Conservation (phyloP, 2,113 vertebrate species). For the Rafetus swinhoei region DNA sequence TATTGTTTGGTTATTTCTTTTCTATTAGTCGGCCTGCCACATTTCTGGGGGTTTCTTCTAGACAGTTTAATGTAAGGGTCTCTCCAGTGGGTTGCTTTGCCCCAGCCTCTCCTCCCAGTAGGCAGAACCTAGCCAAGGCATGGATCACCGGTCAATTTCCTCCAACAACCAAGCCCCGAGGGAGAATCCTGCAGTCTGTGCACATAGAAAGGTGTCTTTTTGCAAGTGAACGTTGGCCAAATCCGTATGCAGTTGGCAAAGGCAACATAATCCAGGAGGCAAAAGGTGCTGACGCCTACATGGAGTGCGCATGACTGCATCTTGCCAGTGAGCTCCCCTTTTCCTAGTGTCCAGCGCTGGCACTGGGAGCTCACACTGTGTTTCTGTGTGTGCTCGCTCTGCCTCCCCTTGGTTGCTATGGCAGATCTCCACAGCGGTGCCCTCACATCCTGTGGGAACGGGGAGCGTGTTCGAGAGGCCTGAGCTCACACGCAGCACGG, state of each 20-base stretch:
- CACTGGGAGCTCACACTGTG: neutral
- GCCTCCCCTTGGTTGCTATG: conserved; percentile 14
- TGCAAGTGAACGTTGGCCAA: neutral
- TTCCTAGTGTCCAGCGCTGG: neutral
- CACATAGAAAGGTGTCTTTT: neutral
- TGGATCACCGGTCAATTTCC: neutral
- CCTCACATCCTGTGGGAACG: neutral
- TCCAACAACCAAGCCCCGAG: neutral
- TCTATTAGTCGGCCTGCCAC: neutral
- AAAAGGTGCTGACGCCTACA: neutral
- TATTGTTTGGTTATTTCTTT: neutral
- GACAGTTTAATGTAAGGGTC: neutral
- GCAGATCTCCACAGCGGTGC: neutral
- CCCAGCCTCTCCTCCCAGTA: neutral
- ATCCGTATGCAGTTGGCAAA: neutral
- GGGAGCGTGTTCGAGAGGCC: conserved; percentile 24
- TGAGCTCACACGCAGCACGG: neutral
- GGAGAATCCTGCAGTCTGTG: too few species aligned
- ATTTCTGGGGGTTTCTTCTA: neutral
- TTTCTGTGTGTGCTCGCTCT: neutral
- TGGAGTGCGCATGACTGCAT: too few species aligned
- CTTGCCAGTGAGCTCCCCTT: neutral
- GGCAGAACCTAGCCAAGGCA: neutral
- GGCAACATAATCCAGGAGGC: neutral
- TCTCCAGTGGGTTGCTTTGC: neutral